A percentile compares a stretch with the other conserved stretches of the same genome.
Evolutionary conservation across 1,140 invertebrate genomes (phyloP).

Genomic region (Euwallacea fornicatus): DNA sequence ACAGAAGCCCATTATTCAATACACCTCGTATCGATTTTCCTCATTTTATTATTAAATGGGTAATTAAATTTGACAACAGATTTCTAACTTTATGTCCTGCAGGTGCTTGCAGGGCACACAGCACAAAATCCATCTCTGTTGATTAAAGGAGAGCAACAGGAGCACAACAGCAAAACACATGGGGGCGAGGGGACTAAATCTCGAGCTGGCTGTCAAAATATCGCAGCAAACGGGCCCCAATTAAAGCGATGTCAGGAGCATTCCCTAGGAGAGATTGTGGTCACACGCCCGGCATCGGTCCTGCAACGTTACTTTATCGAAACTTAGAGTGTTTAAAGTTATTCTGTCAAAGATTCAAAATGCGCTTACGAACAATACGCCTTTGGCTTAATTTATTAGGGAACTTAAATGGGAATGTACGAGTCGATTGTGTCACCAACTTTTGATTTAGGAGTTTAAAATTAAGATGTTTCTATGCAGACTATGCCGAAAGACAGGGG

Average conservation of each 20-base stretch:
- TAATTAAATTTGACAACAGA: no score
- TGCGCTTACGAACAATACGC: constrained; percentile 25
- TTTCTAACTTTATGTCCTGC: no score
- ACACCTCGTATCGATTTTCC: no score
- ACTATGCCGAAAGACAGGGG: no score
- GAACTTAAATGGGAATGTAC: constrained; percentile 1
- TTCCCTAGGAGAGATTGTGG: constrained; percentile 36
- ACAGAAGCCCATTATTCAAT: no score
- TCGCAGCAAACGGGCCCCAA: constrained; percentile 27
- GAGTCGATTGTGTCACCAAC: no score
- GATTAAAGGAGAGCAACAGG: constrained; percentile 4
- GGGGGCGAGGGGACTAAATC: constrained; percentile 18
- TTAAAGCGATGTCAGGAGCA: constrained; percentile 33
- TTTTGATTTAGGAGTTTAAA: no score
- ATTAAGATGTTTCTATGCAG: no score
- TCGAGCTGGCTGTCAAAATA: constrained; percentile 30
- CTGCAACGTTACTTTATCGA: constrained; percentile 24
- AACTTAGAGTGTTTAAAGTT: constrained; percentile 31
- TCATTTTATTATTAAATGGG: no score
- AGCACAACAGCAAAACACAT: constrained; percentile 1
- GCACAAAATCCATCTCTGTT: constrained; percentile 6
- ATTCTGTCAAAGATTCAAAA: constrained; percentile 31
- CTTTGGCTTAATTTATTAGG: constrained; percentile 23
- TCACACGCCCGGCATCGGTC: constrained; percentile 26
- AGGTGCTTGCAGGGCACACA: no score